Base-by-base conservation (phyloP, 1,140 invertebrate genomes). In the Antheraea pernyi region DNA sequence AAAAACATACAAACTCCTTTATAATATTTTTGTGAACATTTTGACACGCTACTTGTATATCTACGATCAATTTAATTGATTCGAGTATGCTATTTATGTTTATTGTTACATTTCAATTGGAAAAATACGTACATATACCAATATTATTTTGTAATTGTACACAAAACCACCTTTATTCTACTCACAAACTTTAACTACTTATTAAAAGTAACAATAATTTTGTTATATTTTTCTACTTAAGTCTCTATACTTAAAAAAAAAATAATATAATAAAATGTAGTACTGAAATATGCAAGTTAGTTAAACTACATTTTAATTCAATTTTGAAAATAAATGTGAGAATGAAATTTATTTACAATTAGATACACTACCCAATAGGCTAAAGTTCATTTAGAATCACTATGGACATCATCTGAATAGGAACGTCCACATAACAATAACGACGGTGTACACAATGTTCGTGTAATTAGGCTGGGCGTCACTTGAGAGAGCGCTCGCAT, bases 401-500 rank as follows among this genome's bases (percentile, higher is more conserved):
- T 68, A 59, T 46, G 59, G 61, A 70, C 83, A 91, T 91, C 89
- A 91, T 79, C 89, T 89, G 76, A 91, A 72, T 61, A 86, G 63
- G 16, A 91, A 68, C 19, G 78, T 84, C 80, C 81, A 87, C 0
- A 85, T 46, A 10, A 83, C 80, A 58, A 81, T 70, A 7, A 80
- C 81, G 6, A 91, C 72, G 19, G 80, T 83, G 74, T 88, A 88
- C 7, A 88, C 70, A n/a, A 84, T 67, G 63, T 82, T 77, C 9
- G 81, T 85, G 67, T 84, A 86, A 66, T 83, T 82, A 1, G 85
- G 83, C 58, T 87, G 85, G 0, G 91, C 93, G 59, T 93, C 94
- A 69, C 93, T 95, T 73, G 95, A 96, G 22, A 96, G 88, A 0
- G 96, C 96, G 75, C 95, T 95, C 9, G 96, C 96, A 86, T 96